Evolutionary conservation across 2,797 vertebrate species (phyloP).

Genomic region (Myoxocephalus aenaeus): DNA sequence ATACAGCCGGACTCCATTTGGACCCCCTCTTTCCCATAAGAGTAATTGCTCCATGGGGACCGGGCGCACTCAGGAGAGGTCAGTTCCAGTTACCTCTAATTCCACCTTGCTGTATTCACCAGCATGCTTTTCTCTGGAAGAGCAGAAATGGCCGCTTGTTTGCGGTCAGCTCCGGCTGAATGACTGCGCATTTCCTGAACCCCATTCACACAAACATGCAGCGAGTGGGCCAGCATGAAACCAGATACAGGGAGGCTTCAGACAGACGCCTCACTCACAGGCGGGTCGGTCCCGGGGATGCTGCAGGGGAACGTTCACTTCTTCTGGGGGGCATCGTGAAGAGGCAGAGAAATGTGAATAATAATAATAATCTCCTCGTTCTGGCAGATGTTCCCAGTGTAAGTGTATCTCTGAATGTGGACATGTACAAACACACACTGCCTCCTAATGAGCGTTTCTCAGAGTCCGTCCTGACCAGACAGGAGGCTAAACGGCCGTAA

Average conservation of each 20-base stretch:
- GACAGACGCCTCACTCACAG: slow-evolving; percentile 3
- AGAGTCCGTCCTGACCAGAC: slow-evolving; percentile 2
- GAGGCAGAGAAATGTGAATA: background rate
- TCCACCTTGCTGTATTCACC: slow-evolving; percentile 62
- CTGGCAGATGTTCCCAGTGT: background rate
- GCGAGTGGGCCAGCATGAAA: slow-evolving; percentile 40
- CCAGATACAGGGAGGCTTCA: slow-evolving; percentile 17
- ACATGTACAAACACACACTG: background rate
- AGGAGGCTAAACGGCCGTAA: slow-evolving; percentile 16
- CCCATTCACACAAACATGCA: slow-evolving; percentile 55
- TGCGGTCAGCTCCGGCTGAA: slow-evolving; percentile 50
- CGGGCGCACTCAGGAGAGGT: slow-evolving; percentile 20
- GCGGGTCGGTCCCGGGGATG: background rate
- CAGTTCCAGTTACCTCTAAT: slow-evolving; percentile 65
- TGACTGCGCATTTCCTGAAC: slow-evolving; percentile 60
- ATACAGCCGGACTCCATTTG: slow-evolving; percentile 33
- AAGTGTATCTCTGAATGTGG: background rate
- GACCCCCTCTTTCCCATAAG: slow-evolving; percentile 16
- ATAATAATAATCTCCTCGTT: background rate
- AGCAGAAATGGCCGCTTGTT: slow-evolving; percentile 37
- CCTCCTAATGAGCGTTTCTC: background rate
- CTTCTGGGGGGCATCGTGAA: background rate
- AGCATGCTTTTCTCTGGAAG: slow-evolving; percentile 57
- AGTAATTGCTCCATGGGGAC: slow-evolving; percentile 39
- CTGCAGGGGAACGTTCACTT: background rate